Evolutionary conservation across 2,113 vertebrate genomes (phyloP), one percentile per base, ranked within the genome.

Genomic region (Camelus bactrianus): DNA sequence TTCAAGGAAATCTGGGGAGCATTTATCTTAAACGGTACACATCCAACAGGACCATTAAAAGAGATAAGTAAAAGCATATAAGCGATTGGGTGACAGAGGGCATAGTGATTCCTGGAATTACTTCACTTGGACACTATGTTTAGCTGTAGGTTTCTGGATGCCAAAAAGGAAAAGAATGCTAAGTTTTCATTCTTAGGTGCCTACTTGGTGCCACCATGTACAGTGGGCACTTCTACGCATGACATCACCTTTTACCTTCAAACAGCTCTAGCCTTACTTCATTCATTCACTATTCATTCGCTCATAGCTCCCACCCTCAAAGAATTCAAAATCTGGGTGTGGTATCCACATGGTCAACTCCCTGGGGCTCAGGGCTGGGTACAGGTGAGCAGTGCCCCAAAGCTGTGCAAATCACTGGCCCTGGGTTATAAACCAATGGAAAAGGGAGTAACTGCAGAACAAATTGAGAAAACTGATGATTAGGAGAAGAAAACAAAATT

Each of bases 191-290:
- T 32, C 58, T 52, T 19, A 42, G 48, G n/a, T 1, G 12, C 28
- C 85, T 30, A 0, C 32, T 20, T 0, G 3, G 20, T 6, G 42
- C 54, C n/a, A 62, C 28, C 75, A 48, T 72, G 48, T 60, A 22
- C 7, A 2, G 10, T 0, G 4, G 73, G 4, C 0, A 2, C 67
- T 9, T 0, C 13, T 12, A 3, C 3, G 0, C 0, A 3, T 12
- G 7, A 50, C 28, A 17, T 9, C 22, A 10, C 35, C n/a, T 58
- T 19, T 32, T 6, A 3, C 42, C 16, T 30, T 50, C 67, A 65
- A 42, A 17, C 19, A 42, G n/a, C 12, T 12, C 6, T 0, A 1
- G 20, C 65, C 50, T 65, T 17, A 22, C 52, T 70, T 26, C 8
- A 38, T 5, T 38, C 56, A 14, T 1, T 64, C 48, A 48, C 54